Evolutionary conservation across 2,888 invertebrate genomes (phyloP), one percentile per base, ranked within the genome.

Genomic region (Synergus japonicus): DNA sequence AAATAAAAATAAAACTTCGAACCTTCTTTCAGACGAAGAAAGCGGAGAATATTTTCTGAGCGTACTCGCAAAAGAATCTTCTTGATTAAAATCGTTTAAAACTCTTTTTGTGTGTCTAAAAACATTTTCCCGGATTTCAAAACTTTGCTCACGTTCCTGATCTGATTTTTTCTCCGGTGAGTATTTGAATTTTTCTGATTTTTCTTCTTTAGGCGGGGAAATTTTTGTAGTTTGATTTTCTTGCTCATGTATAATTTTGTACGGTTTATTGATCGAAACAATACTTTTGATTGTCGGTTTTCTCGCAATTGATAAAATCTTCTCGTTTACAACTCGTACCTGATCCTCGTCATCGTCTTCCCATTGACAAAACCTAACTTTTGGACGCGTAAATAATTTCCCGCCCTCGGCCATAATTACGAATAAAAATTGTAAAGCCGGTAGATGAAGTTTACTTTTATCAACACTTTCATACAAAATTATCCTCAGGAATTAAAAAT

Each of bases 361-460:
- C 60, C 78, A 66, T 81, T 87, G 84, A 54, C 78, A 83, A 73
- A 89, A 89, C 65, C 89, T 83, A 67, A 89, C 89, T 82, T 88
- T 89, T 9, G 89, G 90, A 46, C 77, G 54, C 49, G 54, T 18
- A 9, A 73, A 37, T 15, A 73, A 73, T 73, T 73, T 73, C 37
- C 73, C 73, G 37, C 73, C 37, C 29, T 54, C 73, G 54, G 73
- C 22, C 73, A 73, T 73, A 49, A 15, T 49, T 49, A 46, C 0
- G 13, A 73, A 29, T 29, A 49, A 49, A 73, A 37, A 22, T 4
- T 12, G 22, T 9, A 60, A 60, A 49, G 1, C 5, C 3, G 5
- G 41, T 41, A 65, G n/a, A 2, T 65, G 37, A 7, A 18, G 9
- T 9, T 18, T 43, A 65, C 41, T 65, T 65, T 41, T 41, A 29